phyloP scores from a whole-genome alignment of 1,140 invertebrate genomes.

The Mactra quadrangularis region DNA sequence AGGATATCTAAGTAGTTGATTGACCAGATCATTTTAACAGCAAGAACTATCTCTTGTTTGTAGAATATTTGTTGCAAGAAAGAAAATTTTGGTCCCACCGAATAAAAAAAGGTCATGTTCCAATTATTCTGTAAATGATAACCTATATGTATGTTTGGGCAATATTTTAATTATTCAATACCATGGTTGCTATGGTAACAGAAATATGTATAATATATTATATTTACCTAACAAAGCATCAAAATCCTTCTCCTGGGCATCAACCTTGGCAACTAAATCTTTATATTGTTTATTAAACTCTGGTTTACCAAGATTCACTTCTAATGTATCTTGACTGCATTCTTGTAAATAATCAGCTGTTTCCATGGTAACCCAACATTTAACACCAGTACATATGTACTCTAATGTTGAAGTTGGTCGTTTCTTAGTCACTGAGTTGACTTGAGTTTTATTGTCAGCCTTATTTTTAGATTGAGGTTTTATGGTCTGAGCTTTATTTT shows the following conservation, averaged over 20 bases:
- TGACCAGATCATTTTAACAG: too few relatives aligned
- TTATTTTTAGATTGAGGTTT: neutral
- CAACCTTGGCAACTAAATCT: slow-evolving; percentile 36
- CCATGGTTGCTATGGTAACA: too few relatives aligned
- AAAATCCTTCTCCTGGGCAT: slow-evolving; percentile 58
- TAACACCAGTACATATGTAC: slow-evolving; percentile 10
- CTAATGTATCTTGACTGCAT: neutral
- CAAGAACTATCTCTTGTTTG: too few relatives aligned
- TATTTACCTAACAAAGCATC: slow-evolving; percentile 40
- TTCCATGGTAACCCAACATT: slow-evolving; percentile 31
- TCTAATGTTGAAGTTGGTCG: slow-evolving; percentile 7
- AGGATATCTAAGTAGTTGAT: too few relatives aligned
- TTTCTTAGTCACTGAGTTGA: neutral
- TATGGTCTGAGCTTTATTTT: too few relatives aligned
- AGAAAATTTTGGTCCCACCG: too few relatives aligned
- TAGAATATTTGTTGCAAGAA: too few relatives aligned
- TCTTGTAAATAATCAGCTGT: slow-evolving; percentile 27
- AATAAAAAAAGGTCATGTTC: too few relatives aligned
- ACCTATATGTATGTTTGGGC: too few relatives aligned
- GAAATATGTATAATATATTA: too few relatives aligned
- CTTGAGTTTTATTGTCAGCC: neutral
- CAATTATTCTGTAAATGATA: too few relatives aligned
- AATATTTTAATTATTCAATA: too few relatives aligned
- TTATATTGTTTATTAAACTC: slow-evolving; percentile 42
- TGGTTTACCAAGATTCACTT: neutral